Percentiles rank a stretch among this genome's conserved stretches.
Conservation (phyloP, 2,797 vertebrate genomes). For the Onychomys leucogaster region DNA sequence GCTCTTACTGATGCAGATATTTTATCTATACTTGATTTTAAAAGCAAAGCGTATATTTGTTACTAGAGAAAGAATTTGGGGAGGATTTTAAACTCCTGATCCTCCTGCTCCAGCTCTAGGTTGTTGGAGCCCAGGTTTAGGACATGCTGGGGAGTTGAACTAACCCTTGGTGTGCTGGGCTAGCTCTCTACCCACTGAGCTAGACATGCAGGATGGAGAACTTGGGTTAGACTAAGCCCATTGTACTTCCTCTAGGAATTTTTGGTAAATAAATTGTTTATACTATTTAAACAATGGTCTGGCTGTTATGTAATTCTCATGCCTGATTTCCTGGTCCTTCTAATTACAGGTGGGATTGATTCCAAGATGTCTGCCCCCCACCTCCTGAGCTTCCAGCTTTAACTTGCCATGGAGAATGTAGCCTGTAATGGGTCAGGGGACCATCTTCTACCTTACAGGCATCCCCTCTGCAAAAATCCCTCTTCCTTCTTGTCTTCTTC, state of each 20-base stretch:
- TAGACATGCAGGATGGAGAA: background rate
- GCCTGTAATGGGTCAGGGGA: conserved; percentile 52
- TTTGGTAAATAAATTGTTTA: background rate
- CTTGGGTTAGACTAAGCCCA: background rate
- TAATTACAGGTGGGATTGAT: background rate
- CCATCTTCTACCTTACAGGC: conserved; percentile 73
- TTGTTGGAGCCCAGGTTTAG: background rate
- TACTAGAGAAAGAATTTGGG: background rate
- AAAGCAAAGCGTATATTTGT: background rate
- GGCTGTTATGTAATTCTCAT: background rate
- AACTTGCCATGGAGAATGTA: conserved; percentile 27
- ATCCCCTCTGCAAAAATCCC: conserved; percentile 71
- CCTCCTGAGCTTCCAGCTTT: background rate
- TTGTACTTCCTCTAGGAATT: background rate
- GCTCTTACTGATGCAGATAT: background rate
- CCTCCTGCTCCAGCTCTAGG: background rate
- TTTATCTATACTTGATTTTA: conserved; percentile 2
- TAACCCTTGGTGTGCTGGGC: background rate
- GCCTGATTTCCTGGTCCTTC: conserved; percentile 18
- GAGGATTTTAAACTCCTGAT: background rate
- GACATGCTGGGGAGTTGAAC: background rate
- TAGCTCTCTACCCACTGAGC: background rate
- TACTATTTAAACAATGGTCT: background rate
- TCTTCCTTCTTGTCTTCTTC: conserved; percentile 71
- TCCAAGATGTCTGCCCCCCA: background rate